Percentiles rank a stretch among this genome's conserved stretches.
Evolutionary conservation across 2,888 invertebrate genomes (phyloP).

Genomic region (Mythimna lalbum): DNA sequence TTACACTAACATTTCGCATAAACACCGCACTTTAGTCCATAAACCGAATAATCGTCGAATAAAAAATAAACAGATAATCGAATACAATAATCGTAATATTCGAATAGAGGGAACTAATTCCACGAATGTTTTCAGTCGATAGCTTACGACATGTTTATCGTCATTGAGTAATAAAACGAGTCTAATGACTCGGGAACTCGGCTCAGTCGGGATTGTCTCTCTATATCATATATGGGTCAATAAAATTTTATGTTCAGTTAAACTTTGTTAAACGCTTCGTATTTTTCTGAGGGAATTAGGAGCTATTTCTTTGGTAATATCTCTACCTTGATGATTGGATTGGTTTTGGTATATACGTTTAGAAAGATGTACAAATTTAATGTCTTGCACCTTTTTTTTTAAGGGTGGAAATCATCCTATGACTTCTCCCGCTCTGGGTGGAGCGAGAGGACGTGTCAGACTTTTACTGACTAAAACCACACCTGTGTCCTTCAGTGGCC

Average conservation of each 20-base stretch:
- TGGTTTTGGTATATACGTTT: neutral
- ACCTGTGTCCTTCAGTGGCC: too few relatives aligned
- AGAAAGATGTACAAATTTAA: neutral
- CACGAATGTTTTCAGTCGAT: constrained; percentile 89
- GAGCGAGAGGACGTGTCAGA: too few relatives aligned
- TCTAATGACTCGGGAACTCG: constrained; percentile 88
- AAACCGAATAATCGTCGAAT: constrained; percentile 70
- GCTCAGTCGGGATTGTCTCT: constrained; percentile 85
- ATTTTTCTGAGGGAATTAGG: constrained; percentile 72
- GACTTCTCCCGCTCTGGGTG: too few relatives aligned
- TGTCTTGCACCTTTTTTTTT: neutral
- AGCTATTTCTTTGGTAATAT: constrained; percentile 52
- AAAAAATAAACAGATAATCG: constrained; percentile 79
- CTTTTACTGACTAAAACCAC: too few relatives aligned
- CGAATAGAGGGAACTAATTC: constrained; percentile 85
- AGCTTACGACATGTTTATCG: constrained; percentile 90
- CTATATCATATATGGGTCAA: constrained; percentile 90
- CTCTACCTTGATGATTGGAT: constrained; percentile 41
- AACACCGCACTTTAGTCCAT: constrained; percentile 38
- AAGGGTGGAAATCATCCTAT: too few relatives aligned
- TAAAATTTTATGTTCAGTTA: constrained; percentile 90
- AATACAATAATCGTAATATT: constrained; percentile 85
- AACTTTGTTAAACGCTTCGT: constrained; percentile 86
- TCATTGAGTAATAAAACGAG: constrained; percentile 88
- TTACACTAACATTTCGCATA: constrained; percentile 26